Conservation (phyloP, 2,888 invertebrate genomes). For the Ochropleura leucogaster region DNA sequence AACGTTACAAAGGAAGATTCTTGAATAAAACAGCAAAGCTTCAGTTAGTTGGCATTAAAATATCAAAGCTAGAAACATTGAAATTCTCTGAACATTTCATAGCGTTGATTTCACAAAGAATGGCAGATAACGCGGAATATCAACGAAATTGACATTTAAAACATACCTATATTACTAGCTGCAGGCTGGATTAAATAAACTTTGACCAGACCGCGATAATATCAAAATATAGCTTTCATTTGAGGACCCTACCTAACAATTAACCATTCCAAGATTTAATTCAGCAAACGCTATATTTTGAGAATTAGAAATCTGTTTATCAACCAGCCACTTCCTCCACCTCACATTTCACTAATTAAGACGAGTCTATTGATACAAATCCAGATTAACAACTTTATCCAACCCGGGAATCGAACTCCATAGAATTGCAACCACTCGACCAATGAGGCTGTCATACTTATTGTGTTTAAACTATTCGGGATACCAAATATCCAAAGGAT, state of each 20-base stretch:
- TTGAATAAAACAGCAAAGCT: conserved; percentile 1
- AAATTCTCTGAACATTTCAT: conserved; percentile 33
- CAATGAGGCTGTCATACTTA: neutral
- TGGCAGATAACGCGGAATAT: conserved; percentile 48
- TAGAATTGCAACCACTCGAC: too few relatives aligned
- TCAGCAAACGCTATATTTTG: neutral
- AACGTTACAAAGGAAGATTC: neutral
- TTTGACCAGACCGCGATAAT: neutral
- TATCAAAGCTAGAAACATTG: conserved; percentile 27
- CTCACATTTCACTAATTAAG: too few relatives aligned
- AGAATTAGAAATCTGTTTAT: neutral
- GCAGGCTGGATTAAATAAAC: too few relatives aligned
- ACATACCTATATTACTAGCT: too few relatives aligned
- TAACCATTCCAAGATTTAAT: neutral
- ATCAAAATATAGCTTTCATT: neutral
- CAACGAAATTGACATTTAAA: conserved; percentile 30
- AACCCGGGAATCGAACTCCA: too few relatives aligned
- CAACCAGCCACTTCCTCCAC: neutral
- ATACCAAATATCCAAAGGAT: conserved; percentile 3
- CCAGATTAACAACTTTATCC: too few relatives aligned
- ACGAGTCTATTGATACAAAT: too few relatives aligned
- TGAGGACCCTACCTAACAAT: neutral
- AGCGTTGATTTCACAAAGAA: conserved; percentile 46
- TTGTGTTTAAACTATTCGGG: neutral
- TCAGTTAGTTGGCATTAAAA: conserved; percentile 17